Conservation (phyloP, 2,797 vertebrate genomes). For the Galago senegalensis region DNA sequence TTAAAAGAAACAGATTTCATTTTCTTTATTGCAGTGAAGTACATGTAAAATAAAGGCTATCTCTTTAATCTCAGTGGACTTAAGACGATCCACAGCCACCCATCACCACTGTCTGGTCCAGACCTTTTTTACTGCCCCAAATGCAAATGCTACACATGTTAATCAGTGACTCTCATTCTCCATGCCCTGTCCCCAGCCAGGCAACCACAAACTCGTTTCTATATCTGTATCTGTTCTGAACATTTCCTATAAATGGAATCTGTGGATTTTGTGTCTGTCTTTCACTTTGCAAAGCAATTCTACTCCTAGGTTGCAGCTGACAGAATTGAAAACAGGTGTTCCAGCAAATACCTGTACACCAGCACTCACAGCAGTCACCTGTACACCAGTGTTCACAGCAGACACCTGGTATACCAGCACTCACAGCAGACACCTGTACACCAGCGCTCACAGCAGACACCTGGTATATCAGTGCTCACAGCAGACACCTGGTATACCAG, state of each 20-base stretch:
- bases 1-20: not conserved
- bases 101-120: too few species aligned
- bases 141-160: fast-evolving
- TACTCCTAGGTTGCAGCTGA: not conserved
- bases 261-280: not conserved
- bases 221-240: not conserved
- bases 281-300: not conserved
- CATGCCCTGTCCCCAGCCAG: fast-evolving
- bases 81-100: fast-evolving
- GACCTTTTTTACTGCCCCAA: too few species aligned
- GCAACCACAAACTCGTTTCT: not conserved
- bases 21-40: not conserved
- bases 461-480: too few species aligned
- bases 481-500: too few species aligned
- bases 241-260: not conserved
- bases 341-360: not conserved
- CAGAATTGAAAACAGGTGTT: not conserved
- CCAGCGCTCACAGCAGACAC: fast-evolving
- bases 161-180: not conserved
- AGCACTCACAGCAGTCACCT: too few species aligned
- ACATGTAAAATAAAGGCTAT: not conserved
- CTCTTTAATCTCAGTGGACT: not conserved
- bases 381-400: fast-evolving
- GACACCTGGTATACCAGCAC: too few species aligned
- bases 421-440: too few species aligned